Base-by-base conservation (phyloP, 92 coral and sea anemone genomes). In the Phenganax marumi region DNA sequence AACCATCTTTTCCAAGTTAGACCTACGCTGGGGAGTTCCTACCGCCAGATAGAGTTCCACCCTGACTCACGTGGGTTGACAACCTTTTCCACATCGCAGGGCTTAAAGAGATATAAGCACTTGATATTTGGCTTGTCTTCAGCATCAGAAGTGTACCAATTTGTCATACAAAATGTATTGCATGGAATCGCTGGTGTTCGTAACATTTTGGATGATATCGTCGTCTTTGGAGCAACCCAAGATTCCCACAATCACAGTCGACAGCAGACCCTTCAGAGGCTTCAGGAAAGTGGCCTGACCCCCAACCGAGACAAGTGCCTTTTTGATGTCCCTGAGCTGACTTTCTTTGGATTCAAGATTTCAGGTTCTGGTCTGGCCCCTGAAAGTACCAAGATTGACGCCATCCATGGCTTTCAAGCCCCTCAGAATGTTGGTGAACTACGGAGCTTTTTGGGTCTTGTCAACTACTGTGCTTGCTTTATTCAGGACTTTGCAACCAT, bases 131-230 rank as follows among this genome's bases (percentile, higher is more conserved):
- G 87, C 9, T n/a, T 57, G 49, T 19, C 57, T 4, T 83, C 81
- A 8, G 81, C 81, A 7, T 56, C 76, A 3, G 80, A 75, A 39
- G 51, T 84, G 0, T 84, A 76, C 52, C 87, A 75, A 21, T 46
- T 24, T 53, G 86, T 53, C 25, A 86, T 81, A 1, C 83, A 86
- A 50, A 81, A 80, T 51, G 78, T 39, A 7, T 73, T 79, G 11
- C 80, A 39, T n/a, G 85, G 85, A 66, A 65, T 68, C 11, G 58
- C 80, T n/a, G 85, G 76, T 43, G 85, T 52, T 33, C 75, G 61
- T 7, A 80, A 85, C 65, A 85, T 81, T 5, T 74, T 84, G 24
- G 80, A 82, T 82, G 90, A 81, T 12, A 86, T 87, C n/a, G 76
- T 81, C 22, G 77, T 82, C 1, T 76, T 62, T 76, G 80, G 62